Conservation (phyloP, 2,888 invertebrate genomes). For the Ectemnius continuus region DNA sequence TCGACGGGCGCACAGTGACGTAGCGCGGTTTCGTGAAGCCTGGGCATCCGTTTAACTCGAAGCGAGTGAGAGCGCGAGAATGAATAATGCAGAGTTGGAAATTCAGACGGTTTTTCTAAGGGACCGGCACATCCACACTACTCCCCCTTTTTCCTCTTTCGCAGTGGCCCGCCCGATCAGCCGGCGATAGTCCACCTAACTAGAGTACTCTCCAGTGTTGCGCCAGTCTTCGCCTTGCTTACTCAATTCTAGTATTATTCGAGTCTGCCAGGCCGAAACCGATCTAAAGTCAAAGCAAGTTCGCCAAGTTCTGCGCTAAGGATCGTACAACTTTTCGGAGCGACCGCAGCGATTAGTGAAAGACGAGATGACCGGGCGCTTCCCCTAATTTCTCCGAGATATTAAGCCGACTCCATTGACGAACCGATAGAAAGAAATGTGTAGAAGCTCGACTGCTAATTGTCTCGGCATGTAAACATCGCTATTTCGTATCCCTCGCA, state of each 20-base stretch:
- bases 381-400: not conserved
- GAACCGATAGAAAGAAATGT: not conserved
- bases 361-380: not conserved
- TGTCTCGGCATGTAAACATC: not conserved
- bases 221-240: not conserved
- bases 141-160: not conserved
- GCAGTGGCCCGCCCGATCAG: not conserved
- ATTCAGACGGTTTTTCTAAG: conserved; percentile 8
- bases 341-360: not conserved
- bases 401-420: conserved; percentile 19
- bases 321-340: too few relatives aligned
- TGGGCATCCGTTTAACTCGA: conserved; percentile 21
- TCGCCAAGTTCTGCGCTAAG: too few relatives aligned
- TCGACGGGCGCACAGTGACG: conserved; percentile 67
- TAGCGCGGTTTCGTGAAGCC: conserved; percentile 51
- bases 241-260: not conserved
- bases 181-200: not conserved
- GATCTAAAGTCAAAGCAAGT: too few relatives aligned
- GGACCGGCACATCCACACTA: not conserved
- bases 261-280: too few relatives aligned
- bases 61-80: not conserved
- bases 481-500: not conserved
- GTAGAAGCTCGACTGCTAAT: not conserved
- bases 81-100: conserved; percentile 11
- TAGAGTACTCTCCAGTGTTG: not conserved